Evolutionary conservation across 1,140 invertebrate genomes (phyloP).

Genomic region (Drosophila serrata): DNA sequence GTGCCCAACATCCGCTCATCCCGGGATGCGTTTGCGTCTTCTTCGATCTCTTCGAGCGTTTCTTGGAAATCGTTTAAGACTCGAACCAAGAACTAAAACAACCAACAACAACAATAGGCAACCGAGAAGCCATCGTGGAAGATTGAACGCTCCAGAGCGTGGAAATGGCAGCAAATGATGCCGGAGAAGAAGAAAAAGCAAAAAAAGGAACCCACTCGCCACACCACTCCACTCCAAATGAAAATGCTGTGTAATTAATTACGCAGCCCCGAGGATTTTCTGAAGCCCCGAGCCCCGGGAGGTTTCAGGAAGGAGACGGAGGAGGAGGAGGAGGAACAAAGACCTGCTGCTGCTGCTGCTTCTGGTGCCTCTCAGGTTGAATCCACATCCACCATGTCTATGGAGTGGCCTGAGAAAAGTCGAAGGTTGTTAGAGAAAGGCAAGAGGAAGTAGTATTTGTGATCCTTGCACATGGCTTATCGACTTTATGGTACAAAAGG

Average conservation of each 20-base stretch:
- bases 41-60: slow-evolving; percentile 60
- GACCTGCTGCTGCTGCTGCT: slow-evolving; percentile 18
- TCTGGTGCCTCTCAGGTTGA: slow-evolving; percentile 41
- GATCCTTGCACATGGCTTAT: slow-evolving; percentile 52
- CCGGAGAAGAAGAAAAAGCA: slow-evolving; percentile 24
- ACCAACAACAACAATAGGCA: slow-evolving; percentile 22
- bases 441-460: slow-evolving; percentile 53
- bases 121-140: slow-evolving; percentile 16
- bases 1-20: slow-evolving; percentile 68
- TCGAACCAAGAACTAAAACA: slow-evolving; percentile 57
- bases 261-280: slow-evolving; percentile 39
- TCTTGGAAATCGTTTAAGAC: slow-evolving; percentile 80
- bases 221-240: slow-evolving; percentile 71
- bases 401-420: slow-evolving; percentile 57
- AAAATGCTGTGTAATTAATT: slow-evolving; percentile 84
- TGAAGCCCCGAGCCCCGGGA: slow-evolving; percentile 9
- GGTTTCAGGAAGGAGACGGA: slow-evolving; percentile 15
- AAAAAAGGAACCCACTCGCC: slow-evolving; percentile 6
- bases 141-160: slow-evolving; percentile 71
- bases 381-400: not conserved
- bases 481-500: slow-evolving; percentile 53
- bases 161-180: slow-evolving; percentile 66
- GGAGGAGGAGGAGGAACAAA: slow-evolving; percentile 24
- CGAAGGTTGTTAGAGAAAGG: not conserved
- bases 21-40: slow-evolving; percentile 29